These are phyloP conservation scores for Sceloporus tristichus DNA, from an alignment of 2,113 vertebrate species.

Conservation along the genomic window DNA sequence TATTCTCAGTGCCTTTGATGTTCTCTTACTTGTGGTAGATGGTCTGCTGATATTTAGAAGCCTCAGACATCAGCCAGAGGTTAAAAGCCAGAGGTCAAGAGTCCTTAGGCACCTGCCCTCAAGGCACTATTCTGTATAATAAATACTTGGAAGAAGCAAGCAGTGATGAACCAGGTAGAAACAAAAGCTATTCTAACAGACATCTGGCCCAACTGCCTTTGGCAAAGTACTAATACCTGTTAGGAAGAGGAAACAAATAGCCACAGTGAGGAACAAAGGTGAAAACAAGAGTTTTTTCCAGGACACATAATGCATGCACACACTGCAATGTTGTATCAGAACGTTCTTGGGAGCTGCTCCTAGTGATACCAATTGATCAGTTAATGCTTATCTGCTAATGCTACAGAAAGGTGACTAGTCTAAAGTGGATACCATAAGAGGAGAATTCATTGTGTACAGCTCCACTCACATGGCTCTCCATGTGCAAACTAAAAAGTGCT, in stretches of 20 bases:
- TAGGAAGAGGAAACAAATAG: background rate
- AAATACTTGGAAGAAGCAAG: background rate
- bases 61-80: background rate
- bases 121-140: background rate
- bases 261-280: background rate
- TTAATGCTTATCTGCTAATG: background rate
- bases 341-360: background rate
- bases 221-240: background rate
- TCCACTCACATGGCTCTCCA: background rate
- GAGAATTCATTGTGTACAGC: background rate
- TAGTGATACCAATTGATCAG: background rate
- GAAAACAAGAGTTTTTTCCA: background rate
- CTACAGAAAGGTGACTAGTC: background rate
- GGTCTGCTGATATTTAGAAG: background rate
- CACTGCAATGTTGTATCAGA: background rate
- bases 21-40: background rate
- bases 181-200: background rate
- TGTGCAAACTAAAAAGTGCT: background rate
- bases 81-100: background rate
- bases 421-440: background rate
- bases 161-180: background rate
- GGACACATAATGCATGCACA: too few species aligned
- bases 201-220: background rate
- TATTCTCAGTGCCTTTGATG: background rate
- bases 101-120: background rate